These are phyloP conservation scores for Cylloceria caligata DNA, from an alignment of 2,888 invertebrate species.

Conservation along the genomic window DNA sequence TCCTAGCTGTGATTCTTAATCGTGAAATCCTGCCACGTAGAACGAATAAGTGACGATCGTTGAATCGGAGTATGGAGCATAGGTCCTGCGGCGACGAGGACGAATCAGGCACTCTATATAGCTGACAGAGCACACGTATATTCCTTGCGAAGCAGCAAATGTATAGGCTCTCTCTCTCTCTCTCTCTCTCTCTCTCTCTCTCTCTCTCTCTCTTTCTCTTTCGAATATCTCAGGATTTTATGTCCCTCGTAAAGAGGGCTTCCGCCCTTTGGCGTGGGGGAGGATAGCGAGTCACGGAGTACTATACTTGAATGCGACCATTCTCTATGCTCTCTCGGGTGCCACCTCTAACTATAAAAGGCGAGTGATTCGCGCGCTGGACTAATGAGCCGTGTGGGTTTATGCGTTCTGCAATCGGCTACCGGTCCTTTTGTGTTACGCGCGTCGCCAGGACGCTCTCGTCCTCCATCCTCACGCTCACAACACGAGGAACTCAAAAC, in stretches of 20 bases:
- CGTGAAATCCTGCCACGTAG: slow-evolving; percentile 59
- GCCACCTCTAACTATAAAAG: slow-evolving; percentile 79
- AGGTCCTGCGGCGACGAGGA: slow-evolving; percentile 32
- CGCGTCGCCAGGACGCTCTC: slow-evolving; percentile 53
- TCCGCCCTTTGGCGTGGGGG: slow-evolving; percentile 69
- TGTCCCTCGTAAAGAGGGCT: slow-evolving; percentile 72
- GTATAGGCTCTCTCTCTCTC: slow-evolving; percentile 45
- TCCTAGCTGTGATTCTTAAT: slow-evolving; percentile 32
- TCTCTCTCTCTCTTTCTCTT: slow-evolving; percentile 63
- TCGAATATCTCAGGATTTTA: slow-evolving; percentile 67
- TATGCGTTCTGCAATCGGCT: slow-evolving; percentile 78
- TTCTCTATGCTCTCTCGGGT: slow-evolving; percentile 54
- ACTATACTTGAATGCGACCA: slow-evolving; percentile 19
- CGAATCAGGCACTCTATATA: slow-evolving; percentile 19
- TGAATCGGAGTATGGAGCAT: not conserved
- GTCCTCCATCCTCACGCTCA: slow-evolving; percentile 9
- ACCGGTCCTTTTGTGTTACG: slow-evolving; percentile 72
- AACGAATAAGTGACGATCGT: slow-evolving; percentile 33
- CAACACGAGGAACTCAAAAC: slow-evolving; percentile 48
- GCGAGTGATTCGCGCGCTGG: slow-evolving; percentile 71
- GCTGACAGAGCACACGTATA: slow-evolving; percentile 52
- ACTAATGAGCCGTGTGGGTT: slow-evolving; percentile 80
- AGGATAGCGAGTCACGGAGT: slow-evolving; percentile 44
- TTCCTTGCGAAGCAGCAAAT: slow-evolving; percentile 18
- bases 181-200: too few relatives aligned